A percentile compares a stretch with the other conserved stretches of the same genome.
phyloP scores from a whole-genome alignment of 2,888 invertebrate species.

The Diploptera punctata region DNA sequence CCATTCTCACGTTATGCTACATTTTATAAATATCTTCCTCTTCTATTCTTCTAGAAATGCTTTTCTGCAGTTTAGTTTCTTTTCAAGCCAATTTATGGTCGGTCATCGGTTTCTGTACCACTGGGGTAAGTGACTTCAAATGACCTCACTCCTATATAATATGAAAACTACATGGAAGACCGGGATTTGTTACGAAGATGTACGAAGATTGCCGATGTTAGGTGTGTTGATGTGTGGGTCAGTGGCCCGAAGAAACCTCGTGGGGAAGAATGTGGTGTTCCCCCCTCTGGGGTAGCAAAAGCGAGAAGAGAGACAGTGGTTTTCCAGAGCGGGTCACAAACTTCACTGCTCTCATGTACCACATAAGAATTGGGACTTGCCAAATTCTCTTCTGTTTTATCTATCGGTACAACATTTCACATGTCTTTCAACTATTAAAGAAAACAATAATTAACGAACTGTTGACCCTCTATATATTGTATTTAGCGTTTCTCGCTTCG shows the following conservation, averaged over 20 bases:
- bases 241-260: constrained; percentile 40
- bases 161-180: constrained; percentile 4
- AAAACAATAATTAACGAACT: too few relatives aligned
- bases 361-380: constrained; percentile 7
- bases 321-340: not conserved
- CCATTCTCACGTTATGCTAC: not conserved
- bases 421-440: not conserved
- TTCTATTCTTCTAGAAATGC: not conserved
- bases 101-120: constrained; percentile 41
- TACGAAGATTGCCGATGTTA: constrained; percentile 32
- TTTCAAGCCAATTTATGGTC: constrained; percentile 14
- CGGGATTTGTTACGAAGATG: constrained; percentile 31
- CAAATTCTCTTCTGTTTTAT: not conserved
- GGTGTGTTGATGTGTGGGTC: constrained; percentile 41
- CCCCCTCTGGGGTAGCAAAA: not conserved
- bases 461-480: too few relatives aligned
- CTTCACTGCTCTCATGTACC: not conserved
- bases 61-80: not conserved
- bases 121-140: constrained; percentile 69
- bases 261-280: not conserved
- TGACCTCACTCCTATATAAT: constrained; percentile 60
- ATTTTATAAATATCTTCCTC: not conserved
- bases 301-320: constrained; percentile 2
- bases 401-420: not conserved
- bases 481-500: too few relatives aligned